phyloP scores from a whole-genome alignment of 2,888 invertebrate genomes.

The Dynastes tityus region DNA sequence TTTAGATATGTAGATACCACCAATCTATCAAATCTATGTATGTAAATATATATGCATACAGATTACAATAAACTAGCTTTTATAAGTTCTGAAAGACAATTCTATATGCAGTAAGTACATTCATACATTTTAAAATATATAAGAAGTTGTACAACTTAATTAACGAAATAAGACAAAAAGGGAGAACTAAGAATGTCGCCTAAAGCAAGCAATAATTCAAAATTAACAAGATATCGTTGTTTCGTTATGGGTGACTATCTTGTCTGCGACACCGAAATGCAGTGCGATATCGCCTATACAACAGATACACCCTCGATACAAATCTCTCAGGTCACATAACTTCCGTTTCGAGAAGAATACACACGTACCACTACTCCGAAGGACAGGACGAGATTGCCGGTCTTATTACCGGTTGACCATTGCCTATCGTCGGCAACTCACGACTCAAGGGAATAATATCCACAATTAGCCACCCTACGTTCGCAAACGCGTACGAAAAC shows the following conservation, averaged over 20 bases:
- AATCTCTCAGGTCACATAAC: constrained; percentile 13
- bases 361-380: not conserved
- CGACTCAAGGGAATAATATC: not conserved
- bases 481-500: not conserved
- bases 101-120: no score
- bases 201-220: not conserved
- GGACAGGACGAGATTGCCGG: constrained; percentile 2
- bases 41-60: no score
- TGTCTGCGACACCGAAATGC: not conserved
- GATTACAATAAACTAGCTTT: no score
- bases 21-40: no score
- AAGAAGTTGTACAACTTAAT: not conserved
- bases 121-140: no score
- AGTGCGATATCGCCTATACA: not conserved
- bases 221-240: not conserved
- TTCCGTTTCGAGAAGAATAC: not conserved
- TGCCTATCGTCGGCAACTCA: not conserved
- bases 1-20: no score
- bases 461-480: constrained; percentile 5
- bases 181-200: not conserved
- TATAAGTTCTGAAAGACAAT: no score
- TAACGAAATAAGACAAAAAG: not conserved
- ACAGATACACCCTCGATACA: not conserved
- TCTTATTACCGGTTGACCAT: constrained; percentile 4
- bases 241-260: not conserved